Evolutionary conservation across 2,888 invertebrate genomes (phyloP), one percentile per base, ranked within the genome.

Genomic region (Agonopterix heracliana): DNA sequence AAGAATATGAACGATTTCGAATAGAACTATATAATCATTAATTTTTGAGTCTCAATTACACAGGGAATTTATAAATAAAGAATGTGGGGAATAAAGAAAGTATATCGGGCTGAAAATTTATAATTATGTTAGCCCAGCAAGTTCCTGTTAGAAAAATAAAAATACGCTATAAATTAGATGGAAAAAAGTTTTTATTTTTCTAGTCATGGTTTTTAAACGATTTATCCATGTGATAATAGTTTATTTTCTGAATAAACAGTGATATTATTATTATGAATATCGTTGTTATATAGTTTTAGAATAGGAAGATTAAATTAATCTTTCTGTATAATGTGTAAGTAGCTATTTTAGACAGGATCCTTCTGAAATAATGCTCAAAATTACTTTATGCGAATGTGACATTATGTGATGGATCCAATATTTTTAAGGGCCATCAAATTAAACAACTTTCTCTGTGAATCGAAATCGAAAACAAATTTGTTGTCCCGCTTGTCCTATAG

Each of bases 191-290:
- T 49, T 13, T 17, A 41, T 11, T 41, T 12, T 42, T 43, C 38
- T 38, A 10, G 38, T 38, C 38, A 43, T 9, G 26, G 36, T 43
- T 59, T 26, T 26, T 26, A 26, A 26, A 26, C 26, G 26, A 26
- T 51, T 54, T 50, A 56, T 59, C 55, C 55, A 59, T 67, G 64
- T 67, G 67, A 68, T 68, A 66, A 55, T 66, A 62, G 57, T 8
- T 44, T 54, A 41, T 63, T 45, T 49, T 59, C 50, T 63, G 54
- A 59, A 53, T 57, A 55, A 46, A 52, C 14, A 50, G 47, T 63
- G 63, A 65, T 60, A 59, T 56, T 68, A 68, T 66, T 68, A 68
- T 68, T 68, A 68, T 54, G 9, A 26, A 43, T 42, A 8, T 14
- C 26, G n/a, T 26, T 42, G 26, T 42, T n/a, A 42, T 17, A 42